Conservation (phyloP, 2,797 vertebrate species). For the Eurystomus glaucurus region DNA sequence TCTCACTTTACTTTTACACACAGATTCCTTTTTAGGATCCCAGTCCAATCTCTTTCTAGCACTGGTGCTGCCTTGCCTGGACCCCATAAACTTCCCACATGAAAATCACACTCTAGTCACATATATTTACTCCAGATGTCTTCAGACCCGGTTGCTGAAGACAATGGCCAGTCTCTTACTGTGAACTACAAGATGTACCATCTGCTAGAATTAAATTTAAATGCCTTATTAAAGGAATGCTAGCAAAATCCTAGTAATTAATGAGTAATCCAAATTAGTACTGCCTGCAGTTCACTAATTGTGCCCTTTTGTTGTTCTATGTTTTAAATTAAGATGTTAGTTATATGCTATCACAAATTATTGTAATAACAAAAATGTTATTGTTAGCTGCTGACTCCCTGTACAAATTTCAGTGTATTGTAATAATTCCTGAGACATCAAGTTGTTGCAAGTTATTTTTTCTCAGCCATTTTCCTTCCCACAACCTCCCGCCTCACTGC, state of each 20-base stretch:
- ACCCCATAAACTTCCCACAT: not conserved
- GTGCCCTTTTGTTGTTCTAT: not conserved
- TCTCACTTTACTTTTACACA: not conserved
- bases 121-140: not conserved
- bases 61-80: not conserved
- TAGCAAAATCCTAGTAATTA: not conserved
- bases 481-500: not conserved
- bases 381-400: not conserved
- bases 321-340: not conserved
- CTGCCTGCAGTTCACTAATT: not conserved
- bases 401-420: not conserved
- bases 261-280: not conserved
- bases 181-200: not conserved
- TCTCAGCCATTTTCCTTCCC: not conserved
- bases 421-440: not conserved
- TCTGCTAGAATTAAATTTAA: not conserved
- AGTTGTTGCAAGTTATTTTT: not conserved
- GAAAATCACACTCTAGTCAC: not conserved
- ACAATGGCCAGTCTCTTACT: not conserved
- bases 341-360: not conserved
- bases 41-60: not conserved
- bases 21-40: not conserved
- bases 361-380: not conserved
- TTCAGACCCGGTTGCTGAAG: not conserved
- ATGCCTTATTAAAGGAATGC: not conserved